Evolutionary conservation across 2,888 invertebrate species (phyloP).

Genomic region (Coenonympha arcania): DNA sequence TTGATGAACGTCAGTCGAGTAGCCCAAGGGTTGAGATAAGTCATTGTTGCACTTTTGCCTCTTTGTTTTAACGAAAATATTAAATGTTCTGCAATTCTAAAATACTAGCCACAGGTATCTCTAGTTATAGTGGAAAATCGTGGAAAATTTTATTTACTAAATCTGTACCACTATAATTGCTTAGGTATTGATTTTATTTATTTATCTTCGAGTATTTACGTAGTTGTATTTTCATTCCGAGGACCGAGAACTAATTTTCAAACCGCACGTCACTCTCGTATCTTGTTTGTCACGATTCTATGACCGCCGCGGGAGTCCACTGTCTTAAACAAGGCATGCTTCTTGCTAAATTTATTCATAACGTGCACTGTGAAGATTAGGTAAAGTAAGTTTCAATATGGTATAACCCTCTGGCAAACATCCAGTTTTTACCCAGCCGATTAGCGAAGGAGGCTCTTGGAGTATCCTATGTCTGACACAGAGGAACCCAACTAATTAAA

Average conservation of each 20-base stretch:
- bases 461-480: background rate
- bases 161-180: too few species aligned
- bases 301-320: background rate
- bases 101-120: too few species aligned
- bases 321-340: constrained; percentile 2
- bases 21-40: background rate
- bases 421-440: background rate
- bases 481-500: too few species aligned
- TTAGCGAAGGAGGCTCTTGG: background rate
- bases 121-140: too few species aligned
- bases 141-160: too few species aligned
- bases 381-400: background rate
- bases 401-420: background rate
- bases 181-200: background rate
- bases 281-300: constrained; percentile 3
- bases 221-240: background rate
- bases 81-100: too few species aligned
- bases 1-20: constrained; percentile 10
- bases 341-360: constrained; percentile 1
- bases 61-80: too few species aligned
- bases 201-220: background rate
- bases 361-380: background rate
- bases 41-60: background rate
- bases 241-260: background rate
- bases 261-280: background rate